phyloP scores from a whole-genome alignment of 2,113 vertebrate genomes.

The Lepus timidus region DNA sequence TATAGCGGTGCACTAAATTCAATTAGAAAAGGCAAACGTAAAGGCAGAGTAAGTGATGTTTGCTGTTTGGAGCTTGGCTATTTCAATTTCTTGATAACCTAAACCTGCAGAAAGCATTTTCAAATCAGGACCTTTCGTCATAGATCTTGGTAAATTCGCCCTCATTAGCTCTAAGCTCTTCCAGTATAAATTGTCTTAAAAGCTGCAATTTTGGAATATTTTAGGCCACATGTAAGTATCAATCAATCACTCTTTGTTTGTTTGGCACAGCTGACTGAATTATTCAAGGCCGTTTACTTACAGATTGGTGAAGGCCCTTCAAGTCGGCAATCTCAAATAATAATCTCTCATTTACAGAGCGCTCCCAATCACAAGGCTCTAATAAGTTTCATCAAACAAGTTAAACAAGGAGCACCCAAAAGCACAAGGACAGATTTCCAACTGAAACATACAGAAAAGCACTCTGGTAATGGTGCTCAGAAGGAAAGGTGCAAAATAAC shows the following conservation, averaged over 20 bases:
- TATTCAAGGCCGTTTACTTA: constrained; percentile 82
- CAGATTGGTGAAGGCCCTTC: constrained; percentile 73
- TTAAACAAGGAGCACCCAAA: constrained; percentile 74
- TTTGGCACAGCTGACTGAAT: constrained; percentile 82
- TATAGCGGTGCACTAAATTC: constrained; percentile 86
- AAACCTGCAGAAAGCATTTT: constrained; percentile 76
- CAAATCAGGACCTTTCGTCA: constrained; percentile 72
- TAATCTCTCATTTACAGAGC: constrained; percentile 78
- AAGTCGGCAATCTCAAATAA: constrained; percentile 72
- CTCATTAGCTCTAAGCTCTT: constrained; percentile 78
- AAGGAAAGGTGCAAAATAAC: constrained; percentile 61
- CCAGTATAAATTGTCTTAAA: constrained; percentile 75
- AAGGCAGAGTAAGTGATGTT: constrained; percentile 84
- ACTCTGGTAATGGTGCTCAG: not conserved
- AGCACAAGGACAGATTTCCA: constrained; percentile 29
- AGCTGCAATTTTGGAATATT: constrained; percentile 75
- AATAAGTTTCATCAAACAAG: constrained; percentile 80
- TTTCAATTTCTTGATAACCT: constrained; percentile 82
- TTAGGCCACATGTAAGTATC: constrained; percentile 74
- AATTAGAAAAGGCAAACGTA: constrained; percentile 88
- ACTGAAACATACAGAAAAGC: not conserved
- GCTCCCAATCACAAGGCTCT: constrained; percentile 78
- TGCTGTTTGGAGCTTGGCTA: constrained; percentile 72
- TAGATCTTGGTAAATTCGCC: constrained; percentile 76
- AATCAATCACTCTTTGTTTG: constrained; percentile 79